Conservation (phyloP, 2,888 invertebrate species). For the Seira ritae region DNA sequence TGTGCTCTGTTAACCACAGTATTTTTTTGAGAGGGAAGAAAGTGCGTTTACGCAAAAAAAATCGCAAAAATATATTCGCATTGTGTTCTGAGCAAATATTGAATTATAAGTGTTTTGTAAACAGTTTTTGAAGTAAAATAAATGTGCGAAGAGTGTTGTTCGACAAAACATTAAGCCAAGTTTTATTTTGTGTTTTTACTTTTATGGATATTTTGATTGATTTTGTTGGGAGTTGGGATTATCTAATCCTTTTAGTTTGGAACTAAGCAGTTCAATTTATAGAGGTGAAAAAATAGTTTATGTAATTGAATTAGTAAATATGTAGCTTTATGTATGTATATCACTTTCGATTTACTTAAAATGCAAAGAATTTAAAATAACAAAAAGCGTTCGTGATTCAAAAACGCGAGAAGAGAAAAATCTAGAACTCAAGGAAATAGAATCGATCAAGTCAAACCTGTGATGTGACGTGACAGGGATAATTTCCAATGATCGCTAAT, state of each 20-base stretch:
- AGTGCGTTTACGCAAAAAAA: not conserved
- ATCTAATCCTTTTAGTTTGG: not conserved
- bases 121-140: not conserved
- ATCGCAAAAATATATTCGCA: not conserved
- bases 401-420: no score
- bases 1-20: conserved; percentile 4
- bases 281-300: not conserved
- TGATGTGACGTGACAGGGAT: no score
- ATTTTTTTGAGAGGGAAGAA: not conserved
- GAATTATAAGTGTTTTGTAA: conserved; percentile 5
- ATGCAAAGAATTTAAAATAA: no score
- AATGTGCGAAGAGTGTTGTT: conserved; percentile 1
- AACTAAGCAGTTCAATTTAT: not conserved
- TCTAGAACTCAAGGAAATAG: no score
- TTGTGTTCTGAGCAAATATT: not conserved
- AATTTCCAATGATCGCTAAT: no score
- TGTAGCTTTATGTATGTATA: no score
- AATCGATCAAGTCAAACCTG: no score
- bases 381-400: no score
- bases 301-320: conserved; percentile 11
- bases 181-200: not conserved
- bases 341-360: not conserved
- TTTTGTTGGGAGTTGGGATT: not conserved
- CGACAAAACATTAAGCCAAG: not conserved
- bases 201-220: not conserved